A percentile compares a stretch with the other conserved stretches of the same genome.
Conservation (phyloP, 1,140 invertebrate species). For the Monomorium pharaonis region DNA sequence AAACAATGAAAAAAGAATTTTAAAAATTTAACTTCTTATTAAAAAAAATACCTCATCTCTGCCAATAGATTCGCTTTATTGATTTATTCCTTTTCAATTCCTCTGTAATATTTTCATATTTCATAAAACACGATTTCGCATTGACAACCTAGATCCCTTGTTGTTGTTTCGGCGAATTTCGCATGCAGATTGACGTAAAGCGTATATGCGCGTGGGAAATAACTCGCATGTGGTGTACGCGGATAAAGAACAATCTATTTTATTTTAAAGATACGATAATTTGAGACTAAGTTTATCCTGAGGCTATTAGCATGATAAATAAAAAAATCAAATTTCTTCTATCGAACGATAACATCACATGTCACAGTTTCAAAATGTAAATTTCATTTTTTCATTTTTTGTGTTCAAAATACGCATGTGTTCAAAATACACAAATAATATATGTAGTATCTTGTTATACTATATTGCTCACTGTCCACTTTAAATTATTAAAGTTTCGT, state of each 20-base stretch:
- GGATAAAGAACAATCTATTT: slow-evolving; percentile 64
- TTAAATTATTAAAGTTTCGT: slow-evolving; percentile 46
- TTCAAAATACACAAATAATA: background rate
- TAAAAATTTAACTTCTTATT: background rate
- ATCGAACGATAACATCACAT: background rate
- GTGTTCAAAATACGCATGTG: background rate
- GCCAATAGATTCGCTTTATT: background rate
- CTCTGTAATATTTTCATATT: background rate
- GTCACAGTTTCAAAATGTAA: background rate
- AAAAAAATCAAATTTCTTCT: background rate
- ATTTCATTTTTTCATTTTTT: background rate
- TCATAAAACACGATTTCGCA: slow-evolving; percentile 33
- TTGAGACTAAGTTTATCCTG: background rate
- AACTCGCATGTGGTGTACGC: slow-evolving; percentile 46
- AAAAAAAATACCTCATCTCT: background rate
- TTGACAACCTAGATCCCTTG: slow-evolving; percentile 49
- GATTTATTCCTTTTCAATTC: slow-evolving; percentile 15
- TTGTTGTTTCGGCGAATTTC: slow-evolving; percentile 65
- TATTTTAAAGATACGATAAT: slow-evolving; percentile 35
- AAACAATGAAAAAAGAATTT: background rate
- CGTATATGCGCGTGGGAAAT: slow-evolving; percentile 52
- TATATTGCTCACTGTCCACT: background rate
- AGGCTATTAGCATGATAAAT: background rate
- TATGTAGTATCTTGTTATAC: slow-evolving; percentile 8
- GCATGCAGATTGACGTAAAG: slow-evolving; percentile 68